Evolutionary conservation across 1,140 invertebrate genomes (phyloP), one percentile per base, ranked within the genome.

Genomic region (Drosophila kikkawai): DNA sequence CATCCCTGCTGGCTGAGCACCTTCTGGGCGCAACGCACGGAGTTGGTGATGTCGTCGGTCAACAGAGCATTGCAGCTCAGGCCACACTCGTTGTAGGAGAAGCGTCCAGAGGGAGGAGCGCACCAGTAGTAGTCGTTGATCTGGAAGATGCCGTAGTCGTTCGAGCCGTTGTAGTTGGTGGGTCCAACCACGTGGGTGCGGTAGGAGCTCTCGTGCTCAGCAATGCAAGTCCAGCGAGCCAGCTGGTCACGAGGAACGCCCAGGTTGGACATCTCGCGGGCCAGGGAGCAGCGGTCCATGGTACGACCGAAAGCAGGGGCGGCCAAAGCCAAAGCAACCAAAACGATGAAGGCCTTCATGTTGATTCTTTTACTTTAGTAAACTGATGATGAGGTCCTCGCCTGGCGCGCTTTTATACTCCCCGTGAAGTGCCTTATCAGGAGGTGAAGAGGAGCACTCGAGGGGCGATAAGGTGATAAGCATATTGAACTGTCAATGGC

Each of bases 91-190:
- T 22, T 22, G 22, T 22, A 22, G 22, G 22, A 22, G 22, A 22
- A 22, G 22, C 22, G 22, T 1, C 22, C 22, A 22, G 22, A 22
- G 22, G 22, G 22, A 22, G 22, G 22, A 64, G 53, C 77, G 59
- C 91, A 91, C 91, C 92, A 92, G 55, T 82, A 92, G 48, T 74
- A 73, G 70, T 90, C 73, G 57, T 92, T 92, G 58, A 92, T 91
- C 71, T 92, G 91, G 76, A 91, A 92, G 50, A 91, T 76, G 0
- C 91, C 91, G 56, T 84, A 92, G 79, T 92, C 90, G 41, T 80
- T 75, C 63, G 83, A 90, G 17, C 81, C 90, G 59, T 92, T 86
- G 41, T 37, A 66, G 71, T 92, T 92, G 37, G 53, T 50, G 8
- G 76, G 75, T 0, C 87, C 87, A 0, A 86, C 75, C 80, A 90